Evolutionary conservation across 1,140 invertebrate genomes (phyloP), one percentile per base, ranked within the genome.

Genomic region (Drosophila gunungcola): DNA sequence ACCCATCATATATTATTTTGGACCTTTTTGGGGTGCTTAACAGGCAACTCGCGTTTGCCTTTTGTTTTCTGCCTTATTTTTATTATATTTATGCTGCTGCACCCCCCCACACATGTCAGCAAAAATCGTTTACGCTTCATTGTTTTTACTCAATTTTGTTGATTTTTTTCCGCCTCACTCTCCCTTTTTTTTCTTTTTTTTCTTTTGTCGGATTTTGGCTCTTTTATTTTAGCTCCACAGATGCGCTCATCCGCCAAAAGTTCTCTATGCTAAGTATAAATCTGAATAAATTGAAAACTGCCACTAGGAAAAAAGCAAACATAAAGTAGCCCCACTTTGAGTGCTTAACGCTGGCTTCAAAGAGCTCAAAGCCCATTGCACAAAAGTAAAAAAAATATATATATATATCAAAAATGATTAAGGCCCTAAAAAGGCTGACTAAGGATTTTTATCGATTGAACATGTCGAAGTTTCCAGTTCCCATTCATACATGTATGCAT

Each of bases 81-180:
- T 85, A 85, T 85, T 85, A 85, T 80, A 73, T 83, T 83, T 76
- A 68, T 65, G 73, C 57, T 49, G 39, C 13, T 60, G 55, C 42
- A 62, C 27, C 38, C 34, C 43, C 54, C 55, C 55, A 57, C 48
- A 86, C 79, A 88, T 83, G 83, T 86, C 83, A 86, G 84, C 84
- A 88, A 86, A 86, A 86, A 86, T 79, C 84, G 84, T 86, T 86
- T 88, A 88, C 83, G 83, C 83, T 86, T 89, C 83, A 86, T 86
- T 89, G 83, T 86, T 86, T 78, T 86, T 83, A 88, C 79, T 86
- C 84, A 89, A 88, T 88, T 88, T 82, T 56, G 65, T 69, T 88
- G 78, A 82, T 82, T 78, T 86, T 88, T 75, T 25, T 46, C 43
- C 52, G 49, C 36, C 67, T 36, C 27, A 51, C 48, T 64, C 39